Percentiles rank a stretch among this genome's conserved stretches.
phyloP scores from a whole-genome alignment of 1,140 invertebrate species.

The Magallana ariakensis region DNA sequence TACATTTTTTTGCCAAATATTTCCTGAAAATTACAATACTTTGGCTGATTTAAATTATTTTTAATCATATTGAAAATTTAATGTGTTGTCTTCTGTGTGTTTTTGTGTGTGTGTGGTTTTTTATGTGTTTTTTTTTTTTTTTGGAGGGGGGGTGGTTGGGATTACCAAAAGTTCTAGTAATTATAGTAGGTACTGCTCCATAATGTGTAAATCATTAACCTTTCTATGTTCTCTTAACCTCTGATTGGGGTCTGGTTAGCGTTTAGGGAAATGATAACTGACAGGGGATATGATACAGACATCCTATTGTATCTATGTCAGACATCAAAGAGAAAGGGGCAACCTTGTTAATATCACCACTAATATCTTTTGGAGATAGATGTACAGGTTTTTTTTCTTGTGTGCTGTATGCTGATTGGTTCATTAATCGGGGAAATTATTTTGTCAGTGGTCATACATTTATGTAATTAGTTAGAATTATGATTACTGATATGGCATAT shows the following conservation, averaged over 20 bases:
- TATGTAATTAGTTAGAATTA: neutral
- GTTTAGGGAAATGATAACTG: neutral
- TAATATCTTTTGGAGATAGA: neutral
- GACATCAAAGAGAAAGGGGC: neutral
- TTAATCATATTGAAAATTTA: too few relatives aligned
- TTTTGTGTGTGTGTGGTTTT: too few relatives aligned
- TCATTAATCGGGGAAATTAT: constrained; percentile 10
- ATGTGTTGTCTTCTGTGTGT: too few relatives aligned
- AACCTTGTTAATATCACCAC: neutral
- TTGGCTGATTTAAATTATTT: too few relatives aligned
- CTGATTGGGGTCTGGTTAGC: neutral
- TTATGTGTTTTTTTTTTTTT: too few relatives aligned
- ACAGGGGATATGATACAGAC: neutral
- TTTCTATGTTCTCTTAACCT: neutral
- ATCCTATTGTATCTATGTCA: neutral
- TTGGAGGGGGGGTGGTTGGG: too few relatives aligned
- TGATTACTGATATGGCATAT: too few relatives aligned
- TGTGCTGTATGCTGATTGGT: constrained; percentile 19
- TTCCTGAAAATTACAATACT: too few relatives aligned
- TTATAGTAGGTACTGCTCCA: too few relatives aligned
- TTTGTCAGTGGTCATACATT: neutral
- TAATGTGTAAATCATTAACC: constrained; percentile 3
- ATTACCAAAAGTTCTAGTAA: too few relatives aligned
- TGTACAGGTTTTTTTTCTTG: neutral
- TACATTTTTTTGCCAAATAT: too few relatives aligned